Evolutionary conservation across 2,113 vertebrate species (phyloP).

Genomic region (Pelusios castaneus): DNA sequence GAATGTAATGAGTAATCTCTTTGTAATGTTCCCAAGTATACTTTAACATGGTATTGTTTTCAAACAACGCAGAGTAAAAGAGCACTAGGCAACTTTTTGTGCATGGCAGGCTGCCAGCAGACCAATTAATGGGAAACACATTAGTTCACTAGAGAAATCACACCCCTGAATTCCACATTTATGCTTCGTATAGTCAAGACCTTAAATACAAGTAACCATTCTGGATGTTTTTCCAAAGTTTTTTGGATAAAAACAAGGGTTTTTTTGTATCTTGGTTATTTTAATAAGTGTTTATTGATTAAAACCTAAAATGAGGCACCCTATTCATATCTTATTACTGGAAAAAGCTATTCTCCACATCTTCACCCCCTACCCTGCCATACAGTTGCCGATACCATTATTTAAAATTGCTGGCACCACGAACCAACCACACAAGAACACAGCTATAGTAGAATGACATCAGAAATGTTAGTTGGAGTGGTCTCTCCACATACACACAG

Average conservation of each 20-base stretch:
- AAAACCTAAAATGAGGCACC: not conserved
- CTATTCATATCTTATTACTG: not conserved
- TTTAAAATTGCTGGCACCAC: not conserved
- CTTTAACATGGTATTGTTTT: not conserved
- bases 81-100: not conserved
- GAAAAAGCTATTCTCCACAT: not conserved
- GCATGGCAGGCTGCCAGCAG: too few species aligned
- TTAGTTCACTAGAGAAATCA: not conserved
- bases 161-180: not conserved
- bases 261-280: not conserved
- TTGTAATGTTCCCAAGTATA: not conserved
- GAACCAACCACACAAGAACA: slow-evolving; percentile 37
- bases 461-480: slow-evolving; percentile 9
- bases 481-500: not conserved
- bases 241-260: not conserved
- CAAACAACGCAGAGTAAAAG: not conserved
- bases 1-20: not conserved
- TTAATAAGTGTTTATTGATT: not conserved
- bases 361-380: not conserved
- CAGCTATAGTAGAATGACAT: slow-evolving; percentile 13
- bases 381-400: slow-evolving; percentile 38
- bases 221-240: not conserved
- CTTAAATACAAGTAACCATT: not conserved
- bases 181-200: not conserved
- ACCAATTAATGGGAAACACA: not conserved